These are phyloP conservation scores for Vulpes lagopus DNA, from an alignment of 2,113 vertebrate genomes.

Conservation along the genomic window DNA sequence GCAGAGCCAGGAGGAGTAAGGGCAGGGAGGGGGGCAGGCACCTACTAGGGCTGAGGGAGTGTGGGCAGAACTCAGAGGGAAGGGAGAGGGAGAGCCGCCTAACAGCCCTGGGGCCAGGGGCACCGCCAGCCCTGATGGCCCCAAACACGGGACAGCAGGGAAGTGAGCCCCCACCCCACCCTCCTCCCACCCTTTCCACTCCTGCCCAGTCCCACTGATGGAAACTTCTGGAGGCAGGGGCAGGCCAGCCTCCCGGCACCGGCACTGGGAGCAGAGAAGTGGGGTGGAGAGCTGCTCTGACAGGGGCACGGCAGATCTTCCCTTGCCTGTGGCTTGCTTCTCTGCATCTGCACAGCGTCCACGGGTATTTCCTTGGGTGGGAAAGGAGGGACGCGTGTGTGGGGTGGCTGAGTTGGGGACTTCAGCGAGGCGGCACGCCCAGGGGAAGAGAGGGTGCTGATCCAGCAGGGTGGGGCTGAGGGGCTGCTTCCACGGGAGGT, in stretches of 20 bases:
- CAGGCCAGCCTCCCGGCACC: not conserved
- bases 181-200: not conserved
- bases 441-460: not conserved
- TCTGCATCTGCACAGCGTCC: not conserved
- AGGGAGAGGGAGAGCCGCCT: slow-evolving; percentile 37
- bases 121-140: not conserved
- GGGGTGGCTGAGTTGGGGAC: too few relatives aligned
- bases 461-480: not conserved
- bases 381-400: not conserved
- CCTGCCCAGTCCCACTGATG: not conserved
- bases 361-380: not conserved
- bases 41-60: not conserved
- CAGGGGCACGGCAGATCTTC: not conserved
- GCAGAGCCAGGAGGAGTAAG: not conserved
- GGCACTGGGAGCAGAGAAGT: not conserved
- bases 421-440: not conserved
- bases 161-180: not conserved
- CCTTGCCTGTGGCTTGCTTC: not conserved
- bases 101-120: not conserved
- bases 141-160: not conserved
- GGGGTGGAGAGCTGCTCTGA: not conserved
- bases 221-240: not conserved
- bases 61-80: not conserved
- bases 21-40: too few relatives aligned
- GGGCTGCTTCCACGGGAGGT: not conserved